Evolutionary conservation across 2,888 invertebrate species (phyloP), one percentile per base, ranked within the genome.

Genomic region (Nipponacmea schrenckii): DNA sequence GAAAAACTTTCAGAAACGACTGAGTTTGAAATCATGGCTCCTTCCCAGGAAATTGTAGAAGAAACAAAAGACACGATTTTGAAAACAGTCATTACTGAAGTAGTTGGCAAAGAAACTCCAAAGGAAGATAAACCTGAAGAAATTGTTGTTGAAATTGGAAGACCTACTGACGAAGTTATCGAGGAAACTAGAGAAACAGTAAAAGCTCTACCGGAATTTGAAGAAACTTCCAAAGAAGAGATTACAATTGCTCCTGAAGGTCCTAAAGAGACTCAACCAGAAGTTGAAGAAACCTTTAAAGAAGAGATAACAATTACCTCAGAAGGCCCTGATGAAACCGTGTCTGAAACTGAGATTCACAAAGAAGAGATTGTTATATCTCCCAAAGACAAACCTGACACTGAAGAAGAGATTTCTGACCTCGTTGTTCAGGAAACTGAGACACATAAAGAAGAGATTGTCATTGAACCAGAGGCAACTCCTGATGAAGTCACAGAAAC

Each of bases 321-420:
- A 39, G 62, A 46, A 27, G 67, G 66, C 39, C 15, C 12, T 45
- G 48, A n/a, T n/a, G n/a, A n/a, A n/a, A n/a, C 39, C 7, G 39
- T 39, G 39, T 8, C 39, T 39, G 39, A 39, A 39, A 39, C 39
- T 10, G 39, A 64, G 56, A 31, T 17, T 46, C 17, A n/a, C 62
- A 68, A 62, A 56, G 50, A 64, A 46, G 70, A 56, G 44, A 46
- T 39, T 27, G 64, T 26, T 14, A 56, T 56, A 24, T n/a, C n/a
- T 14, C 27, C 46, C 3, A 27, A 67, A 17, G 67, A 67, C 0
- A 62, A 71, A 71, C 46, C 45, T 26, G 63, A 48, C 56, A 20
- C 63, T 48, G 67, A 71, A 64, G 67, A 39, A 39, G 8, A 39
- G 39, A 10, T 39, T 39, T 39, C 39, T 39, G 39, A 39, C 1